Evolutionary conservation across 2,113 vertebrate genomes (phyloP).

Genomic region (Indicator maculatus): DNA sequence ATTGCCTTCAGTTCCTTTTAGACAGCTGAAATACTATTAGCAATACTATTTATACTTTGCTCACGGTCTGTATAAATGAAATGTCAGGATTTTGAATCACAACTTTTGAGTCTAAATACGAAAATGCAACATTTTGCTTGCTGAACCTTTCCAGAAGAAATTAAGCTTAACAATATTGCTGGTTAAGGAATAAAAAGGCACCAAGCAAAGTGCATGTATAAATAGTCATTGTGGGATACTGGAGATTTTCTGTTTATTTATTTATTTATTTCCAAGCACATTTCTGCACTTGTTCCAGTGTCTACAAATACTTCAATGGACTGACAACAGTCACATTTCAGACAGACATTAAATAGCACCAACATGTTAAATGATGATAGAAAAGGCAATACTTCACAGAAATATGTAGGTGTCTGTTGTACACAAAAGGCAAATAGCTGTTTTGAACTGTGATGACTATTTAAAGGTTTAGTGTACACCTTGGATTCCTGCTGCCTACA

Average conservation of each 20-base stretch:
- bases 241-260: not conserved
- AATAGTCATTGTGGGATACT: not conserved
- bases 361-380: slow-evolving; percentile 40
- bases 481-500: slow-evolving; percentile 59
- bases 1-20: not conserved
- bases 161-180: not conserved
- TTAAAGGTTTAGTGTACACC: slow-evolving; percentile 64
- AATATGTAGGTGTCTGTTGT: slow-evolving; percentile 57
- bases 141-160: not conserved
- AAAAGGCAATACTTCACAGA: slow-evolving; percentile 54
- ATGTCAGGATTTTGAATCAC: not conserved
- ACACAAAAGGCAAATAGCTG: slow-evolving; percentile 60
- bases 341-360: slow-evolving; percentile 37
- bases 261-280: not conserved
- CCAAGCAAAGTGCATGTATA: not conserved
- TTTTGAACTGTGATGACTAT: slow-evolving; percentile 66
- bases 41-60: not conserved
- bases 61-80: not conserved
- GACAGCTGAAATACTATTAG: not conserved
- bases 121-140: not conserved
- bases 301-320: slow-evolving; percentile 14
- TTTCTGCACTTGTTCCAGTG: slow-evolving; percentile 23
- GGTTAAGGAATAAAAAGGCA: not conserved
- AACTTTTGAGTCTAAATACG: not conserved
- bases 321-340: slow-evolving; percentile 45